These are phyloP conservation scores for Coregonus sp. DNA, from an alignment of 2,797 vertebrate species.

Conservation along the genomic window DNA sequence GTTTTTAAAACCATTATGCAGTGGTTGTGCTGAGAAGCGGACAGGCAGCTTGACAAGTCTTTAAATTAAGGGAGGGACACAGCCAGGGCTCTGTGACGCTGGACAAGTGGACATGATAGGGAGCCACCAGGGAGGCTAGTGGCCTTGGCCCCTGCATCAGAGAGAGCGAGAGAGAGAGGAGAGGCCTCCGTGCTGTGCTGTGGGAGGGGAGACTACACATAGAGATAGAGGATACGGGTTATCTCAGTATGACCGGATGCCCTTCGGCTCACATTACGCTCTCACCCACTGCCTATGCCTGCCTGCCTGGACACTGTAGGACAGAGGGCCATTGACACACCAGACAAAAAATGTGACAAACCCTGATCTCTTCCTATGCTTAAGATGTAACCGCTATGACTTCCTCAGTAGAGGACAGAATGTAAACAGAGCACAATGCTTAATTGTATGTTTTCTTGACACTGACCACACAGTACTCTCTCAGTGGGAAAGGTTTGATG, in stretches of 20 bases:
- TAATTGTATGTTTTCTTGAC: not conserved
- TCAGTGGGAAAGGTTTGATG: not conserved
- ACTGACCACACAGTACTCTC: not conserved
- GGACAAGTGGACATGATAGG: not conserved
- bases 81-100: not conserved
- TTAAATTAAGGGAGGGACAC: not conserved
- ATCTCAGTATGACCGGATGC: slow-evolving; percentile 20
- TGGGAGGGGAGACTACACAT: not conserved
- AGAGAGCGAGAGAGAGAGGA: not conserved
- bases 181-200: not conserved
- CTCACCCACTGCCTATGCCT: not conserved
- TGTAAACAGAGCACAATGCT: not conserved
- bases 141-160: slow-evolving; percentile 7
- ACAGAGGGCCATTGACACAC: not conserved
- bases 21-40: not conserved
- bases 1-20: not conserved
- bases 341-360: not conserved
- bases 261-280: slow-evolving; percentile 1
- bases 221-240: slow-evolving; percentile 10
- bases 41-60: not conserved
- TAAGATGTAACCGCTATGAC: not conserved
- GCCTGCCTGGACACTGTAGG: not conserved
- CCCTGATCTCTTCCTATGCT: not conserved
- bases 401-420: not conserved
- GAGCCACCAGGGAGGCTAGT: slow-evolving; percentile 8